These are phyloP conservation scores for Phainopepla nitens DNA, from an alignment of 2,113 vertebrate genomes.

Conservation along the genomic window DNA sequence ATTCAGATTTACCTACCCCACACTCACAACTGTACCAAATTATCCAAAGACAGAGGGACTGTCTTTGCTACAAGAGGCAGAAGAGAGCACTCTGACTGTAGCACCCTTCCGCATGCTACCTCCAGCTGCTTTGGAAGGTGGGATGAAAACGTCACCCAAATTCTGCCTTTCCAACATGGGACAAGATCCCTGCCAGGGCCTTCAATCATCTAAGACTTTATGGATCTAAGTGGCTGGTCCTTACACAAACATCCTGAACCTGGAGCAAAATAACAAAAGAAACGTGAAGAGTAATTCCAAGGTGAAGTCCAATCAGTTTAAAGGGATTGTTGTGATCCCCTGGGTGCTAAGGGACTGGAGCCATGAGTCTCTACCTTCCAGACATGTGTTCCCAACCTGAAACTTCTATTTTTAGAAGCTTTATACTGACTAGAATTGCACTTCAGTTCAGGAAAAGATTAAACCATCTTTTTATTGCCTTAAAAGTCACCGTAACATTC, in stretches of 20 bases:
- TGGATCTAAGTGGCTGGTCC: background rate
- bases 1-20: background rate
- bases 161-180: background rate
- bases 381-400: background rate
- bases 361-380: background rate
- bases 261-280: background rate
- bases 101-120: accelerated
- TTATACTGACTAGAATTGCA: background rate
- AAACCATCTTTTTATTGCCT: slow-evolving; percentile 24
- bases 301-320: background rate
- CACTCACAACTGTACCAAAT: background rate
- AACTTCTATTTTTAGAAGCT: slow-evolving; percentile 11
- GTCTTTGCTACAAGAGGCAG: background rate
- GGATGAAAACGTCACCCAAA: background rate
- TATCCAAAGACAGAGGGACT: background rate
- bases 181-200: background rate
- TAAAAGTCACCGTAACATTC: slow-evolving; percentile 34
- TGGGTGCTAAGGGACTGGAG: background rate
- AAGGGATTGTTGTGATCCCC: background rate
- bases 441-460: slow-evolving; percentile 6
- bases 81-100: background rate
- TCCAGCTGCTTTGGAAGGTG: background rate
- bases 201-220: background rate
- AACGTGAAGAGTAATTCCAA: background rate
- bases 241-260: background rate